Evolutionary conservation across 2,797 vertebrate genomes (phyloP).

Genomic region (Rhincodon typus): DNA sequence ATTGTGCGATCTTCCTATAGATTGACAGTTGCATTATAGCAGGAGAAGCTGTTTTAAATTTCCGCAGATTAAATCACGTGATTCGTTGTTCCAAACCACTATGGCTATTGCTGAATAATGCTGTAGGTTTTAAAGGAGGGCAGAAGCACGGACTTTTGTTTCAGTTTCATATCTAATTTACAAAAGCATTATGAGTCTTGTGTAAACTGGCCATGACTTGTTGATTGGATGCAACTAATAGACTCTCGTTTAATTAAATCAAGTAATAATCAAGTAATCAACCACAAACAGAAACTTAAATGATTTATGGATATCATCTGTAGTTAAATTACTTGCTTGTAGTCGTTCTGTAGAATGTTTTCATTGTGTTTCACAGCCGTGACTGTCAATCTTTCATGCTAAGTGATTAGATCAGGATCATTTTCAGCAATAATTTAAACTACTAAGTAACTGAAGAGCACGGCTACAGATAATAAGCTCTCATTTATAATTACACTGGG

Average conservation of each 20-base stretch:
- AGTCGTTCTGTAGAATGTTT: background rate
- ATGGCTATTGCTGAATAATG: too few relatives aligned
- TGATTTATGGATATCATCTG: constrained; percentile 8
- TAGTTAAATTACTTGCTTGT: background rate
- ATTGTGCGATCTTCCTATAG: too few relatives aligned
- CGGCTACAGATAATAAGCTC: background rate
- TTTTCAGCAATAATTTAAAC: background rate
- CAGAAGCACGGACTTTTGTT: background rate
- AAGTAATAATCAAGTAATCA: background rate
- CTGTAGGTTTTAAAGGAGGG: background rate
- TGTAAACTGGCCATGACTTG: background rate
- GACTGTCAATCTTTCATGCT: background rate
- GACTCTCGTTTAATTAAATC: background rate
- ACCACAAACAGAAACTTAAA: background rate
- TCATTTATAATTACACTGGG: background rate
- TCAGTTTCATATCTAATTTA: background rate
- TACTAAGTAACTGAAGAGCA: background rate
- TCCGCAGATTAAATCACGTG: too few relatives aligned
- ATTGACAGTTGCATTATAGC: too few relatives aligned
- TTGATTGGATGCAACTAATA: background rate
- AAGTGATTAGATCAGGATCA: background rate
- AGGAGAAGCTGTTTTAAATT: too few relatives aligned
- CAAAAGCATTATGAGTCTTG: background rate
- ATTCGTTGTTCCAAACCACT: too few relatives aligned
- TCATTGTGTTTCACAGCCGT: background rate